Conservation (phyloP, 2,888 invertebrate genomes). For the Nemotelus nigrinus region DNA sequence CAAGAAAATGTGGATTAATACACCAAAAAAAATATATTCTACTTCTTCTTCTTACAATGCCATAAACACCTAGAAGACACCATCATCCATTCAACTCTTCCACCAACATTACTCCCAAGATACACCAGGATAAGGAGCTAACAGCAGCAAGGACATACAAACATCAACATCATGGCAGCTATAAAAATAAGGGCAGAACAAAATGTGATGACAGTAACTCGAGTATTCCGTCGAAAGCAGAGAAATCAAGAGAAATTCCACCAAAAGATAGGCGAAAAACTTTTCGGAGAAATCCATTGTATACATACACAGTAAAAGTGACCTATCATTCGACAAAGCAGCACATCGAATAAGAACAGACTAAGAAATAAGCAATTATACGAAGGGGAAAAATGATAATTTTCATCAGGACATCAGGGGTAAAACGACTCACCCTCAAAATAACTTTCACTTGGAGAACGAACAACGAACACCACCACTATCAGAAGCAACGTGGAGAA, state of each 20-base stretch:
- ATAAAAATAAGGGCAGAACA: conserved; percentile 11
- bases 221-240: neutral
- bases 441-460: conserved; percentile 42
- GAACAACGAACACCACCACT: neutral
- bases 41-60: conserved; percentile 11
- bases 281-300: conserved; percentile 17
- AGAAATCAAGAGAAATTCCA: conserved; percentile 33
- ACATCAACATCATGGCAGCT: conserved; percentile 10
- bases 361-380: conserved; percentile 1
- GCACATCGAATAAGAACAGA: neutral
- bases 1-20: conserved; percentile 37
- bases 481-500: conserved; percentile 25
- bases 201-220: conserved; percentile 9
- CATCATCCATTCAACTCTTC: conserved; percentile 10
- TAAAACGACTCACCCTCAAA: neutral
- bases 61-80: conserved; percentile 2
- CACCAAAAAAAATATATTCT: conserved; percentile 21
- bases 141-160: conserved; percentile 11
- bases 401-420: conserved; percentile 6
- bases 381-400: conserved; percentile 26
- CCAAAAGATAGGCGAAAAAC: conserved; percentile 33
- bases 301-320: conserved; percentile 3
- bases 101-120: neutral
- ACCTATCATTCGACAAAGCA: neutral
- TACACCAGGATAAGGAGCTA: conserved; percentile 17